phyloP scores from a whole-genome alignment of 2,113 vertebrate species.

The Rhadina sibilatrix region DNA sequence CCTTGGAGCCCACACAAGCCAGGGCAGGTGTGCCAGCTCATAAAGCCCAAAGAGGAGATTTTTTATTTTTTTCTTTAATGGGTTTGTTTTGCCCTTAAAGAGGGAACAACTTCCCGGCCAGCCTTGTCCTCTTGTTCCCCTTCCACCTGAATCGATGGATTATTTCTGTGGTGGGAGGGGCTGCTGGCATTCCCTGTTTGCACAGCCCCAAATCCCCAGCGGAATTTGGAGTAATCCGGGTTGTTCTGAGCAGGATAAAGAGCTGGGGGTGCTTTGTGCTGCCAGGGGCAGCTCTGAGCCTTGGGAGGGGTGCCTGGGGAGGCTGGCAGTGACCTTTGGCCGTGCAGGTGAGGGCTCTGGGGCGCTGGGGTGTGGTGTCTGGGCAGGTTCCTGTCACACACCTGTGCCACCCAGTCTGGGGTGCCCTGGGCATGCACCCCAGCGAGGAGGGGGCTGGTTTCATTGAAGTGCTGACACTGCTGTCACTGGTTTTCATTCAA shows the following conservation, averaged over 20 bases:
- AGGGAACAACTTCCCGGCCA: background rate
- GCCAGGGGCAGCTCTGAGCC: background rate
- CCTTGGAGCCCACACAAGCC: background rate
- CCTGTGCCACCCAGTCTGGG: background rate
- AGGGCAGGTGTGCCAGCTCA: background rate
- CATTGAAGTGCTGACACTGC: background rate
- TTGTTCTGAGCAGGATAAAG: background rate
- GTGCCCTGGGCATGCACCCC: background rate
- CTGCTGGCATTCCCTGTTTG: background rate
- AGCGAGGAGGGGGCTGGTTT: background rate
- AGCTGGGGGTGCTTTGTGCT: background rate
- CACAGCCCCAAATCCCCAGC: background rate
- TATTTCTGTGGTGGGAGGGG: background rate
- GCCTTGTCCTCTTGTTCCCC: fast-evolving
- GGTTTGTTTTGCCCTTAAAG: background rate
- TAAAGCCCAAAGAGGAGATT: background rate
- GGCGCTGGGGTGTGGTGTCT: slow-evolving; percentile 36
- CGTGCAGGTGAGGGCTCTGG: background rate
- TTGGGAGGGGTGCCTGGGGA: background rate
- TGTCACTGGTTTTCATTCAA: background rate
- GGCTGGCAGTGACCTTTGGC: slow-evolving; percentile 64
- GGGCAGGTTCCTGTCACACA: background rate
- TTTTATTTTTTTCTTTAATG: no score
- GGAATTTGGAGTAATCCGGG: background rate
- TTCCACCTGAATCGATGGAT: fast-evolving